phyloP scores from a whole-genome alignment of 2,797 vertebrate genomes.

The Petrocephalus sullivani region DNA sequence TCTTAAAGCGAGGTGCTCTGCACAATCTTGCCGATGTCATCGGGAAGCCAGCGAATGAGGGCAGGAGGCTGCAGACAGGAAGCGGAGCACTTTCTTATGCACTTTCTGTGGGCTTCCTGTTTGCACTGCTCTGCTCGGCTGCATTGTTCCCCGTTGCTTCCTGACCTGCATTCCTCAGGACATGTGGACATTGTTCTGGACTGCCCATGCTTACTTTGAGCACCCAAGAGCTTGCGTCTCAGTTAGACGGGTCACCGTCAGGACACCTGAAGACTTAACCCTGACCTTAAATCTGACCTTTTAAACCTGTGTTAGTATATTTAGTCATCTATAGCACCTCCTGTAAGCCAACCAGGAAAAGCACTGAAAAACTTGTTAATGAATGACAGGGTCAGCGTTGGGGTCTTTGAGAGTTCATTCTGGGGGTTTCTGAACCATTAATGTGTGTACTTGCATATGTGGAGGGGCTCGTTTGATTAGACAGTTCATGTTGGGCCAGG shows the following conservation, averaged over 20 bases:
- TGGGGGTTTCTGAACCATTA: neutral
- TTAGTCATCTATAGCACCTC: neutral
- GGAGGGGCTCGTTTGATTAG: neutral
- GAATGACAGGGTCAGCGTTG: neutral
- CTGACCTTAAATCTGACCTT: neutral
- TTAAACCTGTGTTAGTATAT: neutral
- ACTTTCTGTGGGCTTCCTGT: constrained; percentile 59
- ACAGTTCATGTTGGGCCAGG: neutral
- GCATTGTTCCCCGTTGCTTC: constrained; percentile 57
- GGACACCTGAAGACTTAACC: neutral
- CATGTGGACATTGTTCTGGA: constrained; percentile 52
- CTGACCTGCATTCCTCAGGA: constrained; percentile 70
- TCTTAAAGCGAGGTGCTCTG: neutral
- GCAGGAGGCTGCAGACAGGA: neutral
- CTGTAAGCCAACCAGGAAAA: neutral
- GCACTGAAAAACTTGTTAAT: neutral
- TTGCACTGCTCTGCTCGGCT: constrained; percentile 61
- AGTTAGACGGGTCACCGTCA: neutral
- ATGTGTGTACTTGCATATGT: neutral
- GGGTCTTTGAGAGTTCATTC: neutral
- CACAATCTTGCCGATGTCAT: neutral
- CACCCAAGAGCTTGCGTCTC: neutral
- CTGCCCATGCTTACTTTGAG: neutral
- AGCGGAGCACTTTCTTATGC: neutral
- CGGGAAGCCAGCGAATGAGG: neutral